Evolutionary conservation across 2,113 vertebrate species (phyloP).

Genomic region (Chlorocebus sabaeus): DNA sequence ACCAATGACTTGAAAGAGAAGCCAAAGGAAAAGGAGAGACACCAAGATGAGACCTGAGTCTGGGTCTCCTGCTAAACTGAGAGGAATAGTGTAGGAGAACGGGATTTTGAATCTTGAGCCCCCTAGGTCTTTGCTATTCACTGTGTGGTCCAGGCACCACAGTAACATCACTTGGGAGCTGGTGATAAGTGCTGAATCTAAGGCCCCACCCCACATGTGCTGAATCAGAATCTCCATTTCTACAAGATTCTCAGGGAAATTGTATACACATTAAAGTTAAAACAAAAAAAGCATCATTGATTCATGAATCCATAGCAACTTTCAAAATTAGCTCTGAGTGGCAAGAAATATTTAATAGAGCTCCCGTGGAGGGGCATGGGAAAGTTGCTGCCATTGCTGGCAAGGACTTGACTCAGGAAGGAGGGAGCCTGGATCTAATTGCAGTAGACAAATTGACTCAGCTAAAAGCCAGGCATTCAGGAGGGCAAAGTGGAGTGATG

Average conservation of each 20-base stretch:
- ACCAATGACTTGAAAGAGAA: not conserved
- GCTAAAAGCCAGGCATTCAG: not conserved
- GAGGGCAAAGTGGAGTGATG: conserved; percentile 35
- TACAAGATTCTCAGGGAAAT: not conserved
- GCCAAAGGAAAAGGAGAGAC: not conserved
- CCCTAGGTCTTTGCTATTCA: not conserved
- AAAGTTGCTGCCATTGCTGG: not conserved
- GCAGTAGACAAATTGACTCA: not conserved
- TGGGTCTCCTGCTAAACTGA: not conserved
- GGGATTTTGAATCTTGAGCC: not conserved
- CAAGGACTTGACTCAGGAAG: not conserved
- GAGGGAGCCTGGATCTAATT: not conserved
- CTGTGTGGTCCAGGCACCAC: rapidly evolving
- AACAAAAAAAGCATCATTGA: not conserved
- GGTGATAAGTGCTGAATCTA: not conserved
- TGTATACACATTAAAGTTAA: not conserved
- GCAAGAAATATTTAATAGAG: not conserved
- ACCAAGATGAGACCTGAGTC: rapidly evolving
- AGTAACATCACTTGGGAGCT: not conserved
- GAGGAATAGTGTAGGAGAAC: not conserved
- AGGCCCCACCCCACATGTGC: not conserved
- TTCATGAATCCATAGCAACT: not conserved
- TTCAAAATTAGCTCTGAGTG: not conserved
- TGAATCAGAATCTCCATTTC: not conserved
- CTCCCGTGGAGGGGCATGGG: too few relatives aligned